Percentiles rank a stretch among this genome's conserved stretches.
These are phyloP conservation scores for Mormyrops boulengeri DNA, from an alignment of 2,797 vertebrate genomes.

Conservation along the genomic window DNA sequence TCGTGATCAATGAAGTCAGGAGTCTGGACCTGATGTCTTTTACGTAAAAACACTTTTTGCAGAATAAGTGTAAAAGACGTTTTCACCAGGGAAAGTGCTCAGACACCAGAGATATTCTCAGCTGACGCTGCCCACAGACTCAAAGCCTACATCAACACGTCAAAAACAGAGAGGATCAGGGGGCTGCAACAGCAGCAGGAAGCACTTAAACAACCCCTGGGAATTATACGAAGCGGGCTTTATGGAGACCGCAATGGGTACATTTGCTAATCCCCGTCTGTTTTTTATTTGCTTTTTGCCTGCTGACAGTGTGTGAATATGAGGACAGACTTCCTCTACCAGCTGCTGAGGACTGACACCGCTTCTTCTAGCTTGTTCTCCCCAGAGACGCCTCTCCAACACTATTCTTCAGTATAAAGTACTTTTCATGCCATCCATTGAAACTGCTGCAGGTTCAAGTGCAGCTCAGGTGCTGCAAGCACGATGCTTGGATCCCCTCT, in stretches of 20 bases:
- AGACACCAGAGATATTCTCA: background rate
- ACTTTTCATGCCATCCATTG: background rate
- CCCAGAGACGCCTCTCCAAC: background rate
- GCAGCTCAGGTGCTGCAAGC: background rate
- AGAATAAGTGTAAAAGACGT: background rate
- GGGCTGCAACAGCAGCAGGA: background rate
- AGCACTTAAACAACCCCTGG: conserved; percentile 18
- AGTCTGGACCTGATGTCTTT: background rate
- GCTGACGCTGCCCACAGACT: background rate
- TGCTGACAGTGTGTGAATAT: background rate
- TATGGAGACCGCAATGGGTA: background rate
- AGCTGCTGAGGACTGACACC: background rate
- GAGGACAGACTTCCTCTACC: background rate
- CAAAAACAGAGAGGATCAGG: background rate
- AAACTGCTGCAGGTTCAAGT: background rate
- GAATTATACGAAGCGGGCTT: background rate
- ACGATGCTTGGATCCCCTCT: background rate
- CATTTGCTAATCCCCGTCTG: background rate
- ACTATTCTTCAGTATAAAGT: background rate
- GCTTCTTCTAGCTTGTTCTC: background rate
- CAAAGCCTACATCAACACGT: background rate
- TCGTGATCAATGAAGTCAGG: background rate
- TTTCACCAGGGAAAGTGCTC: background rate
- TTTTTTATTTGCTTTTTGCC: background rate
- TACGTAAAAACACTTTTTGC: background rate